Evolutionary conservation across 2,888 invertebrate species (phyloP), one percentile per base, ranked within the genome.

Genomic region (Tipula confusa): DNA sequence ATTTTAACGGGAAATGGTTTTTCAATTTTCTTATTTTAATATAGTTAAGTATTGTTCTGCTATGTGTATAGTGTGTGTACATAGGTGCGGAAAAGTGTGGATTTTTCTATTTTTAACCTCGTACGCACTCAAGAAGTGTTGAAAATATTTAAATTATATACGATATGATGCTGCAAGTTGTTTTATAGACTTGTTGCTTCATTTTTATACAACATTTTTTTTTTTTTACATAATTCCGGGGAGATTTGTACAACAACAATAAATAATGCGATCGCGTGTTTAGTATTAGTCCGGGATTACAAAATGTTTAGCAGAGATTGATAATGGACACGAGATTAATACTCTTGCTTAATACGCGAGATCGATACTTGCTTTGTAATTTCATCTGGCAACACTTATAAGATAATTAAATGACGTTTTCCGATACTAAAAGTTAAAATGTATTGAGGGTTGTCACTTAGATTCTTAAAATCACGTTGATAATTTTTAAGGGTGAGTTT

Each of bases 111-210:
- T 64, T 64, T 64, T 24, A 64, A 64, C 6, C 7, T 3, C 18
- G 64, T 24, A 24, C 24, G 64, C 64, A 43, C 43, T 36, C 7
- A 6, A n/a, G n/a, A n/a, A n/a, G n/a, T 24, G 64, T 64, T 24
- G 64, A 64, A 11, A 64, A 24, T 64, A 64, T 64, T 24, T 11
- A 64, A 64, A 24, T 64, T 24, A 24, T 64, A n/a, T n/a, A n/a
- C n/a, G n/a, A n/a, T n/a, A n/a, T 64, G 64, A 9, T 64, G 64
- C 64, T 64, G 64, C 64, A 64, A 64, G 64, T 64, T 24, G 64
- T 64, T 64, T 64, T 64, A 64, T 64, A 64, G 64, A 64, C 64
- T 64, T 64, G 64, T 64, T 64, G 64, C 64, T 64, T 64, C 64
- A 64, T 24, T 9, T 64, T 64, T 24, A 64, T 48, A 64, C 18